These are phyloP conservation scores for Forficula auricularia DNA, from an alignment of 1,140 invertebrate genomes.

Conservation along the genomic window DNA sequence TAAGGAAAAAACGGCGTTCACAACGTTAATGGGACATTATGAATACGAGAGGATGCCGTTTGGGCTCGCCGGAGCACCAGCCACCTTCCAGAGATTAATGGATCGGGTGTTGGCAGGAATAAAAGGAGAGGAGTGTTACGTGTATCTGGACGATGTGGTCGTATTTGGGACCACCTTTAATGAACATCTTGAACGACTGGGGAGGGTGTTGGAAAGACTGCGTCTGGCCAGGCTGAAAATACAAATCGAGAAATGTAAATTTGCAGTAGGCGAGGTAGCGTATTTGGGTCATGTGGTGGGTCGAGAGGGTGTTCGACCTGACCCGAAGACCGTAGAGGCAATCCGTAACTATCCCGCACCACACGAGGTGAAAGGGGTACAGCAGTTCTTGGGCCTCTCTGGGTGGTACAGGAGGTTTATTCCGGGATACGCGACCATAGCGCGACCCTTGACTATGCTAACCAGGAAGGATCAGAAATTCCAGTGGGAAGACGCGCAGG, in stretches of 20 bases:
- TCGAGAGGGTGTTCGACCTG: slow-evolving; percentile 10
- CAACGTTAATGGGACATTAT: slow-evolving; percentile 16
- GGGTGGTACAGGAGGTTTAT: slow-evolving; percentile 17
- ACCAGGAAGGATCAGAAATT: slow-evolving; percentile 15
- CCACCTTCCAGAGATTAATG: slow-evolving; percentile 23
- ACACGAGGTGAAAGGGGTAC: slow-evolving; percentile 17
- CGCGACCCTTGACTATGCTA: slow-evolving; percentile 17
- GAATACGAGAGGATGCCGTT: slow-evolving; percentile 19
- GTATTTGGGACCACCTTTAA: background rate
- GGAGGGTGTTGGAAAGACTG: slow-evolving; percentile 11
- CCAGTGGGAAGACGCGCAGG: slow-evolving; percentile 10
- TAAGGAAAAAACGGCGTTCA: slow-evolving; percentile 20
- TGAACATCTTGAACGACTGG: slow-evolving; percentile 3
- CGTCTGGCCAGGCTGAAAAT: slow-evolving; percentile 10
- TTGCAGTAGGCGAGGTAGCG: slow-evolving; percentile 9
- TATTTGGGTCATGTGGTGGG: slow-evolving; percentile 15
- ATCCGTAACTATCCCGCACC: slow-evolving; percentile 19
- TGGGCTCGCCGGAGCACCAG: slow-evolving; percentile 17
- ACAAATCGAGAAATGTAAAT: slow-evolving; percentile 15
- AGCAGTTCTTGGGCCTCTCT: slow-evolving; percentile 16
- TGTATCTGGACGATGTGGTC: slow-evolving; percentile 22
- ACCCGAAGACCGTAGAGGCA: slow-evolving; percentile 14
- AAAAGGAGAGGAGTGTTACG: slow-evolving; percentile 10
- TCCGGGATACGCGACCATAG: slow-evolving; percentile 17
- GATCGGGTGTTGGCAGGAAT: slow-evolving; percentile 20